These are phyloP conservation scores for Hystrix brachyura DNA, from an alignment of 2,113 vertebrate species.

Conservation along the genomic window DNA sequence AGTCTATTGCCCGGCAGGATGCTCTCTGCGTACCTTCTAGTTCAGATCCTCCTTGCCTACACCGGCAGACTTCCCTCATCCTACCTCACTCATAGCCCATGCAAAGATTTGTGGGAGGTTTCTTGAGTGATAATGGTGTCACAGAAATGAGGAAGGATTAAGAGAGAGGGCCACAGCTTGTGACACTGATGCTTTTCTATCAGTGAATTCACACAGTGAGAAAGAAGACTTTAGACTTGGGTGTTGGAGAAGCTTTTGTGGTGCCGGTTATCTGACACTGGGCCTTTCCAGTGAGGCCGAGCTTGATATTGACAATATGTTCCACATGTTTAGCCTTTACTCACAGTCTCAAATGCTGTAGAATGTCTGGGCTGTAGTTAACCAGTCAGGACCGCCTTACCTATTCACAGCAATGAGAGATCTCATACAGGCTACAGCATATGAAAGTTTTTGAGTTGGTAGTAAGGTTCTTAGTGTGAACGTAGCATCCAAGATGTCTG, in stretches of 20 bases:
- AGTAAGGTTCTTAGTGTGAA: neutral
- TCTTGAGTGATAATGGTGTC: neutral
- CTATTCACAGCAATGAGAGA: neutral
- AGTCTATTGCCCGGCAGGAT: neutral
- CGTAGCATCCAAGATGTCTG: neutral
- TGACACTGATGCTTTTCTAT: neutral
- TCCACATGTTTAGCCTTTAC: neutral
- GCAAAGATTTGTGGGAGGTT: neutral
- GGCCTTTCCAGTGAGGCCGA: neutral
- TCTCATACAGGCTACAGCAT: neutral
- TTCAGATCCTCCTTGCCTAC: neutral
- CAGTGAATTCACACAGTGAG: neutral
- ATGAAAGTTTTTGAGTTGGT: neutral
- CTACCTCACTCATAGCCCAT: neutral
- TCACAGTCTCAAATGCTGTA: neutral
- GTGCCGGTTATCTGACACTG: neutral
- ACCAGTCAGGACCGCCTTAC: neutral
- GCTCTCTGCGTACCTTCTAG: neutral
- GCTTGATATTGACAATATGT: neutral
- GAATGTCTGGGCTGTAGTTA: neutral
- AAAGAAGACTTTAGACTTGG: neutral
- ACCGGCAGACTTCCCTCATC: neutral
- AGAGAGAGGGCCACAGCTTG: neutral
- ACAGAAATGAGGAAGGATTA: neutral
- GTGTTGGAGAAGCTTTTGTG: neutral